Evolutionary conservation across 2,888 invertebrate genomes (phyloP), one percentile per base, ranked within the genome.

Genomic region (Drosophila antonietae): DNA sequence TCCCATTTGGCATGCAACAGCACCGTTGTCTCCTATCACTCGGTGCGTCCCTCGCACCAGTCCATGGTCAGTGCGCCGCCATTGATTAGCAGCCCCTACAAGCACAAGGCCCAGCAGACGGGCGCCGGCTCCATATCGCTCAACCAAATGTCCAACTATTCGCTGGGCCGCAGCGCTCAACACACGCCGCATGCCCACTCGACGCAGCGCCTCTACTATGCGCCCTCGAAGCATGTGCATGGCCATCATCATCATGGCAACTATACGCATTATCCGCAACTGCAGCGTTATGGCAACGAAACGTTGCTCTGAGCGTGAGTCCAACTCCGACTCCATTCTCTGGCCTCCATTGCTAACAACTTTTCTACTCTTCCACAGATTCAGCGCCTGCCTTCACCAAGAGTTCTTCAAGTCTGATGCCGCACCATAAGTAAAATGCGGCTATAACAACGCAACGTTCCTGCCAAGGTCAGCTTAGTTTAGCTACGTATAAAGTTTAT

Each of bases 1-100:
- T 82, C 87, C 1, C 81, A 87, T 37, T 73, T 80, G 2, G 90
- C 90, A 0, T 92, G 90, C 61, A 92, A 88, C 63, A 92, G 92
- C 69, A 91, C 91, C 0, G 88, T 90, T 0, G 84, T 91, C 43
- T 92, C 93, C 5, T 93, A 93, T 76, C 92, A 93, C 57, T 89
- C 91, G 33, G 88, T 92, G 56, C 83, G 90, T 28, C 90, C 85
- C 9, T 89, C 85, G 23, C 81, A 81, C 52, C 81, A 84, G 33
- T 84, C 90, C 0, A 53, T 84, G 80, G 72, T 65, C 55, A 88
- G 89, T 39, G 88, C 84, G 18, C 88, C 90, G 6, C 63, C 83
- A 8, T 37, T 76, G 15, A 51, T 78, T 51, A 68, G 73, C 66
- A 78, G 79, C 65, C 82, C 83, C 10, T 84, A 87, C 76, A 77